A percentile compares a stretch with the other conserved stretches of the same genome.
Evolutionary conservation across 2,888 invertebrate genomes (phyloP).

Genomic region (Pherbina coryleti): DNA sequence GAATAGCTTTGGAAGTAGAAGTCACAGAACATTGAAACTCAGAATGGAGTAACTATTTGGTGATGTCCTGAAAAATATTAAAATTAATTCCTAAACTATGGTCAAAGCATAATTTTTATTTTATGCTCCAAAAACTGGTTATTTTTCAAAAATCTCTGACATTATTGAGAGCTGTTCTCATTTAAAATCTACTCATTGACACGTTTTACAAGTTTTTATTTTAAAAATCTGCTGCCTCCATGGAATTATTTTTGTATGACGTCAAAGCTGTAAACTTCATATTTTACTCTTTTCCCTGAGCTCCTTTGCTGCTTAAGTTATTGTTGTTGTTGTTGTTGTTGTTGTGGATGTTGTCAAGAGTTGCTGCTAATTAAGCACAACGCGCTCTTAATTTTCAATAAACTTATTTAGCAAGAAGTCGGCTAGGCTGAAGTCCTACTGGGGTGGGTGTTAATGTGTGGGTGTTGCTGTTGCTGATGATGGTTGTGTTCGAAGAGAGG

Average conservation of each 20-base stretch:
- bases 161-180: too few relatives aligned
- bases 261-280: not conserved
- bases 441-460: not conserved
- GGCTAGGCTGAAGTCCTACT: not conserved
- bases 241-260: too few relatives aligned
- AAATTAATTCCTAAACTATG: too few relatives aligned
- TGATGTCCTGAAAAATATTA: too few relatives aligned
- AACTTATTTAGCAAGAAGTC: conserved; percentile 12
- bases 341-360: conserved; percentile 10
- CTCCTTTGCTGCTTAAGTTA: not conserved
- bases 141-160: too few relatives aligned
- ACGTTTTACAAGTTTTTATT: too few relatives aligned
- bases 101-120: too few relatives aligned
- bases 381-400: conserved; percentile 22
- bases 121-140: too few relatives aligned
- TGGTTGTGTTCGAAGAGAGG: not conserved
- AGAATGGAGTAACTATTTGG: too few relatives aligned
- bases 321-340: not conserved
- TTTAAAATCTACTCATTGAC: too few relatives aligned
- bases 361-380: conserved; percentile 31
- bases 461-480: not conserved
- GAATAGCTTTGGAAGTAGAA: too few relatives aligned
- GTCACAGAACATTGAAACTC: too few relatives aligned
- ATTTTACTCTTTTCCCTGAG: not conserved
- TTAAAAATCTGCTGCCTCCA: not conserved